phyloP scores from a whole-genome alignment of 1,140 invertebrate genomes.

The Sycobia sp. region DNA sequence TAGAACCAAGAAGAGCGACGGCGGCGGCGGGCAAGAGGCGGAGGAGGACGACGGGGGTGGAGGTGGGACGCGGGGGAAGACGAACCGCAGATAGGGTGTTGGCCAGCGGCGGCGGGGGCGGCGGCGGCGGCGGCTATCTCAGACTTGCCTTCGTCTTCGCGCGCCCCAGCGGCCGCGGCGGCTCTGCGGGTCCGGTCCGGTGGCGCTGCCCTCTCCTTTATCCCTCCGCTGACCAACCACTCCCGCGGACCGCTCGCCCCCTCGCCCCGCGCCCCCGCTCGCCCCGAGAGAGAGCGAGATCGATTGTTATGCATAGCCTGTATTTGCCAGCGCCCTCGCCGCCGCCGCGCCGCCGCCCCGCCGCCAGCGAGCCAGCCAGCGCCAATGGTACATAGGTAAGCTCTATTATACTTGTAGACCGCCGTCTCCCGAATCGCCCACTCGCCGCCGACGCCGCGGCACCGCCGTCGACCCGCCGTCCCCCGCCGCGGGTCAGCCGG shows the following conservation, averaged over 20 bases:
- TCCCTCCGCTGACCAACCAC: constrained; percentile 32
- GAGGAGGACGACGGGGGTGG: not conserved
- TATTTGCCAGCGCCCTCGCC: constrained; percentile 53
- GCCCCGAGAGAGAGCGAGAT: constrained; percentile 59
- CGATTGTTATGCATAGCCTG: constrained; percentile 65
- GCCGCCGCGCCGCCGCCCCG: not conserved
- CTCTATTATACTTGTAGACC: too few species aligned
- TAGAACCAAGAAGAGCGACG: too few species aligned
- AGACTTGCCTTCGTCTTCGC: constrained; percentile 40
- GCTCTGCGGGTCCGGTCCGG: constrained; percentile 22
- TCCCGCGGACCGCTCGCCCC: constrained; percentile 34
- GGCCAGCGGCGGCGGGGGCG: constrained; percentile 46
- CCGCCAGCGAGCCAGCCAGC: too few species aligned
- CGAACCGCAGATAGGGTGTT: constrained; percentile 52
- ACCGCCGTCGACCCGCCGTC: not conserved
- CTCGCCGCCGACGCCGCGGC: not conserved
- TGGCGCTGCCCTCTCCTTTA: constrained; percentile 31
- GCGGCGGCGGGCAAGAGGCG: not conserved
- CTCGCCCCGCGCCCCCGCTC: too few species aligned
- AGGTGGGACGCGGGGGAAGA: constrained; percentile 28
- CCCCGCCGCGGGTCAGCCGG: too few species aligned
- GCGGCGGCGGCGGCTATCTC: constrained; percentile 41
- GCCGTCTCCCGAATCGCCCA: too few species aligned
- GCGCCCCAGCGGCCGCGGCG: too few species aligned
- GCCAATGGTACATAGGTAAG: too few species aligned